Evolutionary conservation across 2,888 invertebrate species (phyloP).

Genomic region (Thera britannica): DNA sequence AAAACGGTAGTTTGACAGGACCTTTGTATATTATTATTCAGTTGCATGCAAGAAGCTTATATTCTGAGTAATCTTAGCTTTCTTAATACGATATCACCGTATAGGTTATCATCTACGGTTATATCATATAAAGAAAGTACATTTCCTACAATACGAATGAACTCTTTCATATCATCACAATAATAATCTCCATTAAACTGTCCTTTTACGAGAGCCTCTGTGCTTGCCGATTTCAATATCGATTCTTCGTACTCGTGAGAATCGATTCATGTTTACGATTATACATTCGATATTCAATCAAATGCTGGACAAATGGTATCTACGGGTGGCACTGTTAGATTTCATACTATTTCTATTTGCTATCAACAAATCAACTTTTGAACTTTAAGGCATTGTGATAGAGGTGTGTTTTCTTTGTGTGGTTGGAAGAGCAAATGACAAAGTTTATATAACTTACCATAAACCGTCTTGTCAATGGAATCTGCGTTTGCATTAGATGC

Average conservation of each 20-base stretch:
- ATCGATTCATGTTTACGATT: conserved; percentile 77
- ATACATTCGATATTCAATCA: conserved; percentile 76
- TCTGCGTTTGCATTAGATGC: conserved; percentile 51
- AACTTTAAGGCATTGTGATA: conserved; percentile 19
- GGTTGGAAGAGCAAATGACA: conserved; percentile 21
- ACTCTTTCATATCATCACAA: conserved; percentile 11
- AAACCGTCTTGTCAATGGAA: conserved; percentile 59
- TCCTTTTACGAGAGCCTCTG: conserved; percentile 53
- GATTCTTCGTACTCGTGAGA: conserved; percentile 66
- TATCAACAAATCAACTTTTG: conserved; percentile 24
- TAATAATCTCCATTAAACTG: conserved; percentile 31
- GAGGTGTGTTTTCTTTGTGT: conserved; percentile 20
- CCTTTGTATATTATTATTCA: too few species aligned
- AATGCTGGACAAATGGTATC: conserved; percentile 65
- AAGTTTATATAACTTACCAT: conserved; percentile 58
- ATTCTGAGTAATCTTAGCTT: not conserved
- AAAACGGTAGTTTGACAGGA: too few species aligned
- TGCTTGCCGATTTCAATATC: conserved; percentile 65
- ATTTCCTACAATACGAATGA: conserved; percentile 8
- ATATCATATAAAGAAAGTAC: conserved; percentile 7
- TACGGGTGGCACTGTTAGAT: conserved; percentile 52
- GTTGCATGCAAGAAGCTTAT: not conserved
- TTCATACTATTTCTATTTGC: conserved; percentile 37
- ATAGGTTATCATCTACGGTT: not conserved
- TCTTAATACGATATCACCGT: not conserved